Conservation (phyloP, 2,888 invertebrate genomes). For the Pinctada fucata region DNA sequence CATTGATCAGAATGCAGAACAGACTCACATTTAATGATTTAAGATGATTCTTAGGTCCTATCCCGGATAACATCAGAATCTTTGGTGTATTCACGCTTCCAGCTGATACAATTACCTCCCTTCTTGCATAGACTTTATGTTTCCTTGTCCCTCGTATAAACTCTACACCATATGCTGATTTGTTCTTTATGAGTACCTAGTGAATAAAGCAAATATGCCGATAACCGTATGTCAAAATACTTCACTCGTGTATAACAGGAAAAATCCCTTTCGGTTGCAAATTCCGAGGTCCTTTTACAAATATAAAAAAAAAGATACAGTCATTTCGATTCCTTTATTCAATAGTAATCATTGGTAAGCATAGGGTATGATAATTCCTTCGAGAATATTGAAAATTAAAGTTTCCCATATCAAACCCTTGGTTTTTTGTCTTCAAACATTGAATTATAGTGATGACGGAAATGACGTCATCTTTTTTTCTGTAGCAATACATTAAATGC, state of each 20-base stretch:
- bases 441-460: too few relatives aligned
- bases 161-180: background rate
- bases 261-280: background rate
- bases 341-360: too few relatives aligned
- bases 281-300: too few relatives aligned
- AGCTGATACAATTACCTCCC: conserved; percentile 73
- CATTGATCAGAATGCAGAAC: too few relatives aligned
- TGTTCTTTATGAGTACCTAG: conserved; percentile 23
- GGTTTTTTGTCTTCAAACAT: too few relatives aligned
- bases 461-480: too few relatives aligned
- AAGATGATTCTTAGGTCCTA: conserved; percentile 74
- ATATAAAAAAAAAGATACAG: too few relatives aligned
- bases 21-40: background rate
- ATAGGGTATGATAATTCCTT: too few relatives aligned
- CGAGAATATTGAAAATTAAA: too few relatives aligned
- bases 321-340: too few relatives aligned
- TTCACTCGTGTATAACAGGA: background rate
- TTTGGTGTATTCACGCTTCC: conserved; percentile 75
- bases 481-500: too few relatives aligned
- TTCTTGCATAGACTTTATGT: conserved; percentile 36
- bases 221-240: background rate
- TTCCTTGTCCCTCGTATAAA: background rate
- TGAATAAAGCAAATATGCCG: background rate
- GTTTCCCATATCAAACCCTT: too few relatives aligned
- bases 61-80: conserved; percentile 73